Conservation (phyloP, 1,140 invertebrate genomes). For the Micrasema longulum region DNA sequence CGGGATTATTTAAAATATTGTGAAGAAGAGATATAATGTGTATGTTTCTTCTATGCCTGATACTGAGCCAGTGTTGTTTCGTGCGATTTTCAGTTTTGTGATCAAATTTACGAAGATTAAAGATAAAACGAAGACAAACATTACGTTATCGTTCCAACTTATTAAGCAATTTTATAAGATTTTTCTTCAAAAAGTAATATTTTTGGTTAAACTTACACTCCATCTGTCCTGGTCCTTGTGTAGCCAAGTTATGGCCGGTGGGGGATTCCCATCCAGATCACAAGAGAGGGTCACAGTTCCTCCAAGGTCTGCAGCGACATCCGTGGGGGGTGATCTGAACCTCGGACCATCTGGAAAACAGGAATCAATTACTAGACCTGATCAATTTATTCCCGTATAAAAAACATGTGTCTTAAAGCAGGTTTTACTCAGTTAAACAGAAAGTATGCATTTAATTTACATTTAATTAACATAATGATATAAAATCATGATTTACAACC, state of each 20-base stretch:
- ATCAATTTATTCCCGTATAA: too few relatives aligned
- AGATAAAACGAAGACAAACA: too few relatives aligned
- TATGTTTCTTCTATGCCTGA: too few relatives aligned
- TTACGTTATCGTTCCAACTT: too few relatives aligned
- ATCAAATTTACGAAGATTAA: neutral
- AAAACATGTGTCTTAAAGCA: too few relatives aligned
- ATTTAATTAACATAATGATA: too few relatives aligned
- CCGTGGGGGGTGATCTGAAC: constrained; percentile 74
- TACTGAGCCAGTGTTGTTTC: too few relatives aligned
- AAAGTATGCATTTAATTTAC: too few relatives aligned
- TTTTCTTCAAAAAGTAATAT: neutral
- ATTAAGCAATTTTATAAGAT: neutral
- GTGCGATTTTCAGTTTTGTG: neutral
- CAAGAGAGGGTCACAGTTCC: constrained; percentile 78
- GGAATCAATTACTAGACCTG: constrained; percentile 10
- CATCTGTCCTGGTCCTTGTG: constrained; percentile 75
- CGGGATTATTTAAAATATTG: too few relatives aligned
- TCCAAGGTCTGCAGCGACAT: constrained; percentile 78
- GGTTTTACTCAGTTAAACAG: too few relatives aligned
- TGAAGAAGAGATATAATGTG: too few relatives aligned
- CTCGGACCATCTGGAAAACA: constrained; percentile 73
- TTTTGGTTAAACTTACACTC: constrained; percentile 58
- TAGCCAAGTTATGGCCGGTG: constrained; percentile 80
- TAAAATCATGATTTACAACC: too few relatives aligned
- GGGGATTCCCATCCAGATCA: constrained; percentile 83